Base-by-base conservation (phyloP, 2,113 vertebrate species). In the Passer domesticus region DNA sequence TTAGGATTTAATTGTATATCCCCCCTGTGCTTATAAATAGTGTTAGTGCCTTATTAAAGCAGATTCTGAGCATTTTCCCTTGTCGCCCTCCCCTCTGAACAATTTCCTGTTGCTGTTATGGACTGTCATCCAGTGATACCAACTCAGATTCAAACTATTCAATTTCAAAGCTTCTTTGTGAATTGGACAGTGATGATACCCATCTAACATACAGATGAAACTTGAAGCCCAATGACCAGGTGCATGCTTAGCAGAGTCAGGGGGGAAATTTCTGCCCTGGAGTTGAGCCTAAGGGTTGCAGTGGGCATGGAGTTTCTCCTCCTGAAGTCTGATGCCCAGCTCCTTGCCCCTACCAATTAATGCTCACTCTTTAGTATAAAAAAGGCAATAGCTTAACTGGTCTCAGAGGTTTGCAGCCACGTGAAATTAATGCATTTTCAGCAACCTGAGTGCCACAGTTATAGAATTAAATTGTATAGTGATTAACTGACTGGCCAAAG, bases 1-100 rank as follows among this genome's bases (percentile, higher is more conserved):
- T 92, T 89, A 82, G 50, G 39, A 64, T 76, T 89, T 95, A 92
- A 92, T 82, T 87, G 67, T 87, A 49, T 64, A 69, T 87, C 58
- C 67, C 66, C 67, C 24, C 13, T 22, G 37, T 85, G 70, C 39
- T 92, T 87, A 94, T 89, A 93, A 93, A 92, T 56, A 85, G 30
- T 25, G 24, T 64, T 85, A 82, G 37, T 79, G 74, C 46, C 70
- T 97, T 91, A 80, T 73, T 95, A 87, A 85, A 92, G n/a, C 20
- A 53, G 41, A 83, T 84, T 60, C 78, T 69, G 58, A 91, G 62
- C 58, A 76, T 87, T 43, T 75, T 85, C 80, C 35, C 68, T 39
- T 44, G 63, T 58, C 55, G 76, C 35, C 2, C 19, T 83, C 21
- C 58, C 55, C 70, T 76, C 69, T 5, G 2, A 84, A 79, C 56